Base-by-base conservation (phyloP, 2,113 vertebrate genomes). In the Oxyruncus cristatus region DNA sequence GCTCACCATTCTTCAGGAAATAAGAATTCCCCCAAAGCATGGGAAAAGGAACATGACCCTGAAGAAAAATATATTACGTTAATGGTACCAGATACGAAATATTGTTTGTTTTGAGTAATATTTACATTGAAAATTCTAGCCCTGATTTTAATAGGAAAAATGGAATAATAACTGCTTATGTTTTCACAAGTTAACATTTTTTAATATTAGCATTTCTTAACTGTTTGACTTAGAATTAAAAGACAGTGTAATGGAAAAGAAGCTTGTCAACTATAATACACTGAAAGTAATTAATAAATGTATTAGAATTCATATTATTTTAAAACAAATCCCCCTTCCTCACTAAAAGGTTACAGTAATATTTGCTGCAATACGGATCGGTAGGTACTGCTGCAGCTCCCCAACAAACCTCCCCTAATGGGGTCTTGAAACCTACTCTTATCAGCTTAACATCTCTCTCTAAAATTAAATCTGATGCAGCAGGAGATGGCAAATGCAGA, bases 381-480 rank as follows among this genome's bases (percentile, higher is more conserved):
- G 79, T 47, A 85, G 70, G 46, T n/a, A 27, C 56, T 80, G 76
- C 52, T 72, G 79, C 3, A 0, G 56, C 42, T 92, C 52, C 75
- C 55, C 6, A 6, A 9, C 66, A 68, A 68, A 83, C 44, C 12
- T 91, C 39, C 37, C 26, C 74, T 93, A 49, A 78, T 65, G 44
- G 49, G 8, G 33, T 80, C 84, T 92, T 79, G 89, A 81, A 92
- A 78, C 6, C 4, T 87, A 22, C 72, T 58, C 41, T 74, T 93
- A 71, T 21, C 82, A 92, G 66, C 5, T 1, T 68, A 62, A 26
- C 4, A 30, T 35, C 33, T 61, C 42, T 82, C 35, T 72, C 59
- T 75, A 24, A 95, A 96, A 92, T 92, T 78, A 90, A 93, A 95
- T 88, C 86, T 75, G 75, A 92, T 94, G 85, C 70, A 71, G 83